Base-by-base conservation (phyloP, 1,140 invertebrate species). In the Agrypnia vestita region DNA sequence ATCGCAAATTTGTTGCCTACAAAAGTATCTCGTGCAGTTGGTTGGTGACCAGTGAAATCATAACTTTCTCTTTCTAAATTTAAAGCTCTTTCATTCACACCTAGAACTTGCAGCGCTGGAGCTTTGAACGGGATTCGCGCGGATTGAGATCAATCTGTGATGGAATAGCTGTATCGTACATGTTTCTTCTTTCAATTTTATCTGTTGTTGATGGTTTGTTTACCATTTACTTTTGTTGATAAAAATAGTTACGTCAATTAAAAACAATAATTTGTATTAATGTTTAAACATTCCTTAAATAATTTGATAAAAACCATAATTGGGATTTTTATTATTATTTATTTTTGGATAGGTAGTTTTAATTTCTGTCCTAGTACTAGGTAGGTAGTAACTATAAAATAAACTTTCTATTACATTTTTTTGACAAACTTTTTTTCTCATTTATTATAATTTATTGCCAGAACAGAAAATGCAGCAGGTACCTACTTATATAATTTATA, bases 141-240 rank as follows among this genome's bases (percentile, higher is more conserved):
- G 17, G 51, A 72, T 55, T 53, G 69, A 72, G 69, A 72, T 72
- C 69, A 72, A 72, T 72, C 69, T 72, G 47, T 7, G 47, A 55
- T 35, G 25, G 43, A 15, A 72, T 72, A n/a, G 69, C 46, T 72
- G 69, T 72, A 72, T 15, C 51, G 25, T 19, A 67, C 12, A 43
- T 43, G 55, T 59, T 59, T 59, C 55, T 44, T 51, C 15, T 9
- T 72, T 72, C 19, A 35, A 35, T 35, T 35, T 35, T 35, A 6
- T 35, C 6, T 35, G 25, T 35, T 35, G 25, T 35, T 35, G 6
- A 35, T 35, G 25, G 6, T 6, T 35, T 35, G 25, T 35, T 35
- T 35, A 35, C 6, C 25, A 35, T 35, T 35, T 35, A 6, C 6
- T 35, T 1, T 35, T 6, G 1, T 35, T 21, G 21, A 19, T 15